phyloP scores from a whole-genome alignment of 1,140 invertebrate genomes.

The Brachionus rubens region DNA sequence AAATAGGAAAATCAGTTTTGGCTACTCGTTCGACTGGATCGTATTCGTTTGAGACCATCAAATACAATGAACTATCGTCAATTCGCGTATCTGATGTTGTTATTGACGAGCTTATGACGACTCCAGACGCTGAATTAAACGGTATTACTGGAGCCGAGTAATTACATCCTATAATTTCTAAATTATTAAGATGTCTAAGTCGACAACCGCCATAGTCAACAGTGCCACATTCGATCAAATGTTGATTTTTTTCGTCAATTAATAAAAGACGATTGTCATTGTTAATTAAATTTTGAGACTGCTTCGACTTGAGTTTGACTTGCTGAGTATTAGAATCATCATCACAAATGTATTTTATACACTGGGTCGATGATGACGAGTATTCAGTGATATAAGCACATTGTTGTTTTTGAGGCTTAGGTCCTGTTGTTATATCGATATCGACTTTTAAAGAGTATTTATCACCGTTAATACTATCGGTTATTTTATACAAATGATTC shows the following conservation, averaged over 20 bases:
- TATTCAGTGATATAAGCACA: slow-evolving; percentile 24
- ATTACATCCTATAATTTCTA: slow-evolving; percentile 28
- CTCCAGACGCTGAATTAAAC: slow-evolving; percentile 18
- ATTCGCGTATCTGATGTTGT: not conserved
- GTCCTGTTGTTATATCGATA: slow-evolving; percentile 21
- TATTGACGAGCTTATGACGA: not conserved
- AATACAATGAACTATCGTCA: not conserved
- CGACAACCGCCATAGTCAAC: slow-evolving; percentile 42
- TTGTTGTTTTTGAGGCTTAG: slow-evolving; percentile 23
- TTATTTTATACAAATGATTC: slow-evolving; percentile 44
- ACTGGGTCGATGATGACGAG: not conserved
- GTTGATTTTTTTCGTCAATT: slow-evolving; percentile 33
- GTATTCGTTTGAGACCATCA: slow-evolving; percentile 44
- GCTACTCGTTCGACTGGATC: slow-evolving; percentile 2
- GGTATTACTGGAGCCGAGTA: slow-evolving; percentile 33
- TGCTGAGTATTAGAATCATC: not conserved
- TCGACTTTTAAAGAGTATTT: not conserved
- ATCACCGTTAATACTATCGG: slow-evolving; percentile 1
- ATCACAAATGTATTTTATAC: slow-evolving; percentile 44
- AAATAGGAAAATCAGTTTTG: slow-evolving; percentile 41
- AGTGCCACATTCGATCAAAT: slow-evolving; percentile 43
- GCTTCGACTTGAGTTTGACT: not conserved
- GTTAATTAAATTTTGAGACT: not conserved
- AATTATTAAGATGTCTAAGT: not conserved
- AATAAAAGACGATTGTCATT: slow-evolving; percentile 33